These are phyloP conservation scores for Oplegnathus fasciatus DNA, from an alignment of 2,113 vertebrate species.

Conservation along the genomic window DNA sequence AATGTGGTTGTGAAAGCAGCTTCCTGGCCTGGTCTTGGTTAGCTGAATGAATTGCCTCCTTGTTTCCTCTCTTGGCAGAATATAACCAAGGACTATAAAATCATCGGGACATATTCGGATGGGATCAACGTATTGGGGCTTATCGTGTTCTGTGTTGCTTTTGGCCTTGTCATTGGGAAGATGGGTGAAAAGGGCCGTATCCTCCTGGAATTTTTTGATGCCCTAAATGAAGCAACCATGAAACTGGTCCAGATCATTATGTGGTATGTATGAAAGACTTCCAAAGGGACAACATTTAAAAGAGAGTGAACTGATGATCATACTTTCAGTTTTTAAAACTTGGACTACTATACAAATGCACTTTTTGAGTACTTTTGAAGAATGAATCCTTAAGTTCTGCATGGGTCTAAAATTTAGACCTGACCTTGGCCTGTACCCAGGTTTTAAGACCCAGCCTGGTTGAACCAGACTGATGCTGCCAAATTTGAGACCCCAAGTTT, in stretches of 20 bases:
- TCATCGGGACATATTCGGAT: slow-evolving; percentile 90
- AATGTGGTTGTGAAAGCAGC: slow-evolving; percentile 42
- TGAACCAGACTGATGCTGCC: no score
- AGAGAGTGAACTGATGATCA: not conserved
- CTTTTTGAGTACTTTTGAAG: not conserved
- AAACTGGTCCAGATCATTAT: slow-evolving; percentile 97
- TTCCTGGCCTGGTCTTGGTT: slow-evolving; percentile 19
- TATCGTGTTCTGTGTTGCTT: slow-evolving; percentile 96
- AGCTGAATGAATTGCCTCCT: slow-evolving; percentile 12
- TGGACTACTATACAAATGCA: not conserved
- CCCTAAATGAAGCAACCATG: slow-evolving; percentile 97
- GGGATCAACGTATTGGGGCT: slow-evolving; percentile 96
- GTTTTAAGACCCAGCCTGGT: no score
- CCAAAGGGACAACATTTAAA: not conserved
- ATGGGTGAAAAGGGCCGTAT: slow-evolving; percentile 96
- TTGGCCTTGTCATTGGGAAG: slow-evolving; percentile 96
- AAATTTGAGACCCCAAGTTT: no score
- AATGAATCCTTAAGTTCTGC: not conserved
- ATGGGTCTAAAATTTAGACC: not conserved
- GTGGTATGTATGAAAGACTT: slow-evolving; percentile 87
- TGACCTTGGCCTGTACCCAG: not conserved
- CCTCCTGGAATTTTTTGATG: slow-evolving; percentile 97
- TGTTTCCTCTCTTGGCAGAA: slow-evolving; percentile 84
- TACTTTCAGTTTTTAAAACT: not conserved
- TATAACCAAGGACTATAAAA: slow-evolving; percentile 90